A percentile compares a stretch with the other conserved stretches of the same genome.
Conservation (phyloP, 2,797 vertebrate genomes). For the Alauda arvensis region DNA sequence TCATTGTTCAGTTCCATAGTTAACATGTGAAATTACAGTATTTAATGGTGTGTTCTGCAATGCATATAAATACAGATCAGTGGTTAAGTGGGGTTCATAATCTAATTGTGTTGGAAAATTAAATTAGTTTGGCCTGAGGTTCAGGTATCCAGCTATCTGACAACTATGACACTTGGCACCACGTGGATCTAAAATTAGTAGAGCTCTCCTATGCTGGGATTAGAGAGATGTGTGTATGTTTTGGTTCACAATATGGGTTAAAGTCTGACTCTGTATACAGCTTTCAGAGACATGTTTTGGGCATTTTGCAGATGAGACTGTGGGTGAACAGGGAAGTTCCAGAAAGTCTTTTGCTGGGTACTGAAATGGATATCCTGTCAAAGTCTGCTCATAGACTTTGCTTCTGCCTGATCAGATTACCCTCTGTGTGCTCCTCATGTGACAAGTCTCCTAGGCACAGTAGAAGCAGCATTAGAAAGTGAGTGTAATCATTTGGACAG, state of each 20-base stretch:
- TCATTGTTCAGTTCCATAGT: not conserved
- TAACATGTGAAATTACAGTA: not conserved
- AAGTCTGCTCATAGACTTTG: not conserved
- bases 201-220: conserved; percentile 45
- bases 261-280: not conserved
- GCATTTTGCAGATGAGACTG: not conserved
- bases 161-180: conserved; percentile 52
- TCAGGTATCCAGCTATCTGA: conserved; percentile 55
- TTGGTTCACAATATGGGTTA: conserved; percentile 18
- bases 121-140: not conserved
- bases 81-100: not conserved
- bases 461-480: conserved; percentile 4
- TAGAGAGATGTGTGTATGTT: conserved; percentile 11
- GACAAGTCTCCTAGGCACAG: not conserved
- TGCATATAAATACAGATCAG: not conserved
- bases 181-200: conserved; percentile 74
- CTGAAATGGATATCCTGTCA: not conserved
- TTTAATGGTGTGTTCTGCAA: not conserved
- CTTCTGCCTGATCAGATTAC: conserved; percentile 20
- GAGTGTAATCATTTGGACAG: not conserved
- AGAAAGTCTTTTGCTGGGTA: not conserved
- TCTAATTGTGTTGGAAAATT: not conserved
- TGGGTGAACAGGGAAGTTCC: not conserved
- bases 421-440: not conserved
- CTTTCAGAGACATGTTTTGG: not conserved